Percentiles rank a stretch among this genome's conserved stretches.
Conservation (phyloP, 1,140 invertebrate species). For the Bacillus rossius region DNA sequence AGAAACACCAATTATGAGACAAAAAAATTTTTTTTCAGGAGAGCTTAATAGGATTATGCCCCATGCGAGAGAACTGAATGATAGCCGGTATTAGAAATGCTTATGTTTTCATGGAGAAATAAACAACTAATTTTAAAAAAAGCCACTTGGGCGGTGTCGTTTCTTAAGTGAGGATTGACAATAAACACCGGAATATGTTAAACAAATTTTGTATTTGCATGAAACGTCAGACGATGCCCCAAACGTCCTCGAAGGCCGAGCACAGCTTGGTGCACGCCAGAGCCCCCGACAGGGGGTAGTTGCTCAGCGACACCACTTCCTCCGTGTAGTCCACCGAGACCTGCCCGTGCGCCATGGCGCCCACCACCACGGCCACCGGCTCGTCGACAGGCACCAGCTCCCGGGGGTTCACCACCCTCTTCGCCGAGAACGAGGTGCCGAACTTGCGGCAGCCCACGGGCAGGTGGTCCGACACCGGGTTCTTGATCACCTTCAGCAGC, state of each 20-base stretch:
- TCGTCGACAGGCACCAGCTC: constrained; percentile 77
- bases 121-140: no score
- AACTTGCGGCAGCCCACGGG: constrained; percentile 93
- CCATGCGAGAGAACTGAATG: no score
- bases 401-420: constrained; percentile 65
- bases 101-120: no score
- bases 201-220: no score
- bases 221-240: constrained; percentile 65
- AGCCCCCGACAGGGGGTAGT: constrained; percentile 94
- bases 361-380: constrained; percentile 87
- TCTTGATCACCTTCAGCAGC: constrained; percentile 95
- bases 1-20: no score
- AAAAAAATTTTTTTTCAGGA: no score
- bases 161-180: no score
- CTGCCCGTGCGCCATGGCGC: constrained; percentile 95
- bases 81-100: no score
- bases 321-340: constrained; percentile 88
- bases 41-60: no score
- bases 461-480: constrained; percentile 91
- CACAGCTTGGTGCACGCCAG: constrained; percentile 96
- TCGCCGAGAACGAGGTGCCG: constrained; percentile 84
- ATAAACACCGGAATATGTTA: no score
- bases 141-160: no score
- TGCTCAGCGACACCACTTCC: constrained; percentile 86
- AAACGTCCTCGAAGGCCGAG: constrained; percentile 93